A percentile compares a stretch with the other conserved stretches of the same genome.
phyloP scores from a whole-genome alignment of 2,113 vertebrate genomes.

The Hemiprocne comata region DNA sequence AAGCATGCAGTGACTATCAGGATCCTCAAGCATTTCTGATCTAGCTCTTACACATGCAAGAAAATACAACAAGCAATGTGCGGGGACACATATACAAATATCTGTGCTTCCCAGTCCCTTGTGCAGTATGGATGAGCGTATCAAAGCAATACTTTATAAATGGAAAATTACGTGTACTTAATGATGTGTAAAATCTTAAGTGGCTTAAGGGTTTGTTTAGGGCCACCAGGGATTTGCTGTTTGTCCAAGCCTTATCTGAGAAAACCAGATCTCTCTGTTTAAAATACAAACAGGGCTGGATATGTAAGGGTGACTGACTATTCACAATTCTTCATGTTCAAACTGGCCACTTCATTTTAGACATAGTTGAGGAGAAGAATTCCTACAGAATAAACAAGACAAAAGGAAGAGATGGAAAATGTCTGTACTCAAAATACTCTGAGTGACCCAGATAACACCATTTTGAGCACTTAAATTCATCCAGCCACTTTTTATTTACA shows the following conservation, averaged over 20 bases:
- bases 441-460: neutral
- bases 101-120: neutral
- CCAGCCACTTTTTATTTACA: neutral
- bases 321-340: neutral
- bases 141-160: neutral
- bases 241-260: neutral
- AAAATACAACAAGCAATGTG: neutral
- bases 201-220: neutral
- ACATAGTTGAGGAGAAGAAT: neutral
- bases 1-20: neutral
- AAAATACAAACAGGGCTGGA: neutral
- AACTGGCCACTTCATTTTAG: neutral
- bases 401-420: neutral
- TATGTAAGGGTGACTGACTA: neutral
- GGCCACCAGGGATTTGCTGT: neutral
- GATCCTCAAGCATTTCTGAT: neutral
- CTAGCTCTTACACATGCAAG: neutral
- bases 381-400: neutral
- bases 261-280: neutral
- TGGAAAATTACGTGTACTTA: neutral
- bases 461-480: neutral
- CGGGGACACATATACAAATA: neutral
- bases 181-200: neutral
- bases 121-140: neutral
- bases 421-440: neutral